Evolutionary conservation across 1,140 invertebrate genomes (phyloP), one percentile per base, ranked within the genome.

Genomic region (Sycophaga agraensis): DNA sequence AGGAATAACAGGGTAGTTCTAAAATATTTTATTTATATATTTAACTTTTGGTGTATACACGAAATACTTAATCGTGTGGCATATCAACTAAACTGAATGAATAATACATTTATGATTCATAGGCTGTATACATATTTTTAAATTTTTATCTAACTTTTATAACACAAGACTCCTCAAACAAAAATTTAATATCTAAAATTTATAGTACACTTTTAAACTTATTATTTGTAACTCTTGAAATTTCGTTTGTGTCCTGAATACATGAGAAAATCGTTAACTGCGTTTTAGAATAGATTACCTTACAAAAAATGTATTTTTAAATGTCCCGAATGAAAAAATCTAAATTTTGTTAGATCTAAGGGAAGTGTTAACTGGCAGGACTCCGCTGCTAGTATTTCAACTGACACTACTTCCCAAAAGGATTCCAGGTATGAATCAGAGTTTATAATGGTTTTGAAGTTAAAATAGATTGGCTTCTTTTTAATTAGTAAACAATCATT

Each of bases 271-370:
- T n/a, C n/a, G n/a, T n/a, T n/a, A n/a, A n/a, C n/a, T n/a, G n/a
- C n/a, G n/a, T n/a, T n/a, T n/a, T n/a, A n/a, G n/a, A n/a, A n/a
- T n/a, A n/a, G n/a, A n/a, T n/a, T n/a, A n/a, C n/a, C n/a, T n/a
- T 56, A 19, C 45, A 22, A 34, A 42, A 14, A 24, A 55, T 37
- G 22, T 39, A 51, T 67, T 48, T 61, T 16, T 59, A n/a, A n/a
- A n/a, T n/a, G n/a, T n/a, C n/a, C n/a, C n/a, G n/a, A n/a, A 65
- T 57, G 45, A 65, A 66, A 61, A 63, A 50, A 51, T 73, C 35
- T 71, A 49, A 59, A 67, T 74, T 73, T 75, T 69, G 66, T 45
- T 75, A 78, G 76, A 77, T 76, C 71, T 64, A 75, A 74, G 66
- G 76, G 69, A 68, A 74, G 68, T 74, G 48, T 71, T 70, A 74